Percentiles rank a stretch among this genome's conserved stretches.
phyloP scores from a whole-genome alignment of 2,113 vertebrate genomes.

The Diglossa brunneiventris region DNA sequence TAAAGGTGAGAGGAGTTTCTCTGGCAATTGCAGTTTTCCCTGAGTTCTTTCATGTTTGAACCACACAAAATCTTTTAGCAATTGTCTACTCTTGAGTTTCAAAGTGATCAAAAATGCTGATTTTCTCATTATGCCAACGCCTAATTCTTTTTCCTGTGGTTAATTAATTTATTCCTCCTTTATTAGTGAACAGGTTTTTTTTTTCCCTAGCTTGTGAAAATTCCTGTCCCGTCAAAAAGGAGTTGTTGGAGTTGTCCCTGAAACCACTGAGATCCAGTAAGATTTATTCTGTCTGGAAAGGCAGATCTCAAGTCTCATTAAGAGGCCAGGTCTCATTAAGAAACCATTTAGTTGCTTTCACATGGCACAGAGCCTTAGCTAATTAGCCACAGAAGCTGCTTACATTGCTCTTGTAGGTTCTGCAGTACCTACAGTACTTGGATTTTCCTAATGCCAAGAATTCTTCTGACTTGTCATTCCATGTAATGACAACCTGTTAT shows the following conservation, averaged over 20 bases:
- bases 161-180: background rate
- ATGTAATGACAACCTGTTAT: background rate
- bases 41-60: background rate
- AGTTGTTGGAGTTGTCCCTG: background rate
- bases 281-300: background rate
- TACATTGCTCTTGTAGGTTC: background rate
- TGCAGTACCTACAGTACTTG: background rate
- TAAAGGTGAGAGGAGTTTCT: background rate
- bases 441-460: background rate
- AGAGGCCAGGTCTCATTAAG: background rate
- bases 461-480: background rate
- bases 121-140: rapidly evolving
- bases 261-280: background rate
- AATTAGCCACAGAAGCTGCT: background rate
- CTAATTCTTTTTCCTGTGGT: background rate
- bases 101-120: background rate
- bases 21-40: background rate
- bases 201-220: background rate
- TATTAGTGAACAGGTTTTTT: background rate
- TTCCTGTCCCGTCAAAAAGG: background rate
- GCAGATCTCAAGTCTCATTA: background rate
- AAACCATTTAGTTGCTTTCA: background rate
- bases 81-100: background rate
- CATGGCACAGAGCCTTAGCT: background rate
- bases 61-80: background rate